phyloP scores from a whole-genome alignment of 2,888 invertebrate genomes.

The Lycophotia porphyrea region DNA sequence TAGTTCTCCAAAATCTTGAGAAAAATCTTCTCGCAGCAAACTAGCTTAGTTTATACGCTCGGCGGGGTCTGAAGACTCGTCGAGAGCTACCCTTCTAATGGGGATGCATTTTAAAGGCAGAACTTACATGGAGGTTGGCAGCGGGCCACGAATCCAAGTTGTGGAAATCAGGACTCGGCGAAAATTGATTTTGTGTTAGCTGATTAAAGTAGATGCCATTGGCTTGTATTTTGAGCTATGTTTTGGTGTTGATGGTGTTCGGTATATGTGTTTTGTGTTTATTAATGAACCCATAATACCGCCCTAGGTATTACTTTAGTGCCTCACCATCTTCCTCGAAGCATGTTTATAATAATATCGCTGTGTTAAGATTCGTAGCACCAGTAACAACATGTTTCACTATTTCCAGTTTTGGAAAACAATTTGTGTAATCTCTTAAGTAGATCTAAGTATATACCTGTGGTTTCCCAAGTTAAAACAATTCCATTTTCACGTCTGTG shows the following conservation, averaged over 20 bases:
- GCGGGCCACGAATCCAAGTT: conserved; percentile 74
- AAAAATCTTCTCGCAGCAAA: conserved; percentile 65
- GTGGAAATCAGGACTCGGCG: conserved; percentile 71
- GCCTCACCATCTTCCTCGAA: background rate
- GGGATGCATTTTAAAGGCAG: conserved; percentile 79
- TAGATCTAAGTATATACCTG: conserved; percentile 27
- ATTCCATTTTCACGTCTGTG: conserved; percentile 6
- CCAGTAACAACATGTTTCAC: conserved; percentile 1
- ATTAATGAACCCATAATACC: background rate
- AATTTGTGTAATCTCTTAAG: conserved; percentile 36
- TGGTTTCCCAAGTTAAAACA: conserved; percentile 34
- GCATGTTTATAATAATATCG: background rate
- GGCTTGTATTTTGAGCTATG: background rate
- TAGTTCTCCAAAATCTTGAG: conserved; percentile 44
- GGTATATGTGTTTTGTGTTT: background rate
- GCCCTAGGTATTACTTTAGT: background rate
- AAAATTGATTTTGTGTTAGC: conserved; percentile 66
- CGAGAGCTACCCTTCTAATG: conserved; percentile 79
- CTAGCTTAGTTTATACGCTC: conserved; percentile 73
- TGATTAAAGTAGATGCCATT: conserved; percentile 51
- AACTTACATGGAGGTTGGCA: conserved; percentile 71
- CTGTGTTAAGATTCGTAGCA: background rate
- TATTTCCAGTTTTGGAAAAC: background rate
- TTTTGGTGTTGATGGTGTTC: background rate
- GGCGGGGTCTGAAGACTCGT: conserved; percentile 71